Evolutionary conservation across 2,888 invertebrate species (phyloP), one percentile per base, ranked within the genome.

Genomic region (Cecidostiba fungosa): DNA sequence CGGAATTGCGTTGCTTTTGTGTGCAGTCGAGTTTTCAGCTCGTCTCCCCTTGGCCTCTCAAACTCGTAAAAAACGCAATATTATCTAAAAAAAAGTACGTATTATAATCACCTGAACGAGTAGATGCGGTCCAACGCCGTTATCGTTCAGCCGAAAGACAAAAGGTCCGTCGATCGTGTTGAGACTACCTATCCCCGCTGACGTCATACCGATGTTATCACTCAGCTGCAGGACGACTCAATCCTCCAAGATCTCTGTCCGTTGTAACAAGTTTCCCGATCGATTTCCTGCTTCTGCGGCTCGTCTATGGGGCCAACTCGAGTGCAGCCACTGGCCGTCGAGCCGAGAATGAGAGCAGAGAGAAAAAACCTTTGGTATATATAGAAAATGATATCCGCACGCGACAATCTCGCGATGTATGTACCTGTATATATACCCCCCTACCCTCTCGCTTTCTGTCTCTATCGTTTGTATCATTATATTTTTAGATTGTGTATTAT

Each of bases 71-170:
- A n/a, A n/a, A n/a, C n/a, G n/a, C n/a, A n/a, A n/a, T n/a, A n/a
- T n/a, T n/a, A n/a, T n/a, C n/a, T n/a, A n/a, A n/a, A n/a, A n/a
- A n/a, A n/a, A n/a, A n/a, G 32, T 12, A 2, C 43, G 39, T 8
- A 6, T 0, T 36, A 39, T 39, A 39, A 0, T 88, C 94, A 96
- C 97, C 95, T 97, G 96, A 72, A 95, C 94, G 77, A 97, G 94
- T 72, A 97, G 94, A 93, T 95, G 95, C n/a, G 97, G 97, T 89
- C 96, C 97, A 76, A 94, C 94, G 39, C 96, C 96, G 90, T 95
- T 96, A 90, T 97, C 97, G 92, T 97, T 97, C 87, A 97, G 94
- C 88, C 96, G 95, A 93, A 96, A 97, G 91, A 97, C 94, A 91
- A 97, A 97, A 62, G 96, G 96, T 85, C 96, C 96, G 89, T 96